Conservation (phyloP, 2,888 invertebrate genomes). For the Cheilosia scutellata region DNA sequence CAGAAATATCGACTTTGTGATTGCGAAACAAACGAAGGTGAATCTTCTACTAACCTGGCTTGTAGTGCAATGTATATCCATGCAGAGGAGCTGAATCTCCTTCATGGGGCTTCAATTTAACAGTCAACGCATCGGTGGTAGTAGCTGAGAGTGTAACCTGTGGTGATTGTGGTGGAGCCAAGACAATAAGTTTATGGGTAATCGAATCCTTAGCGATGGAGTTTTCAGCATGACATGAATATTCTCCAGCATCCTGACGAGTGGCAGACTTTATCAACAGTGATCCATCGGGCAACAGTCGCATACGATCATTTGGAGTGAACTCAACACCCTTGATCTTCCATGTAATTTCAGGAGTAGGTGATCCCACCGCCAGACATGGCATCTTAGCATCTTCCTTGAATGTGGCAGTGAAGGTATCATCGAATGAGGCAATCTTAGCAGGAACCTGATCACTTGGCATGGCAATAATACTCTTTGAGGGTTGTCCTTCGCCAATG, state of each 20-base stretch:
- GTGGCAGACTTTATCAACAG: conserved; percentile 95
- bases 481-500: conserved; percentile 96
- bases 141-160: conserved; percentile 90
- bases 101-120: conserved; percentile 89
- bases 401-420: conserved; percentile 95
- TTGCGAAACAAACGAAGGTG: neutral
- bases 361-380: conserved; percentile 96
- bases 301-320: conserved; percentile 91
- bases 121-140: conserved; percentile 90
- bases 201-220: conserved; percentile 96
- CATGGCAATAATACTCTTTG: conserved; percentile 93
- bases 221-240: conserved; percentile 96
- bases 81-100: conserved; percentile 94
- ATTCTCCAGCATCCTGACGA: conserved; percentile 96
- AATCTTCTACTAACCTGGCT: conserved; percentile 85
- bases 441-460: conserved; percentile 93
- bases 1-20: neutral
- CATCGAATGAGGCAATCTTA: conserved; percentile 97
- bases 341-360: conserved; percentile 95
- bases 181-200: conserved; percentile 93
- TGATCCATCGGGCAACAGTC: conserved; percentile 95
- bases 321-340: conserved; percentile 92
- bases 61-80: conserved; percentile 96
- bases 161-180: conserved; percentile 91
- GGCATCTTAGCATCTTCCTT: conserved; percentile 96